phyloP scores from a whole-genome alignment of 2,797 vertebrate species.

The Cephalopachus bancanus region DNA sequence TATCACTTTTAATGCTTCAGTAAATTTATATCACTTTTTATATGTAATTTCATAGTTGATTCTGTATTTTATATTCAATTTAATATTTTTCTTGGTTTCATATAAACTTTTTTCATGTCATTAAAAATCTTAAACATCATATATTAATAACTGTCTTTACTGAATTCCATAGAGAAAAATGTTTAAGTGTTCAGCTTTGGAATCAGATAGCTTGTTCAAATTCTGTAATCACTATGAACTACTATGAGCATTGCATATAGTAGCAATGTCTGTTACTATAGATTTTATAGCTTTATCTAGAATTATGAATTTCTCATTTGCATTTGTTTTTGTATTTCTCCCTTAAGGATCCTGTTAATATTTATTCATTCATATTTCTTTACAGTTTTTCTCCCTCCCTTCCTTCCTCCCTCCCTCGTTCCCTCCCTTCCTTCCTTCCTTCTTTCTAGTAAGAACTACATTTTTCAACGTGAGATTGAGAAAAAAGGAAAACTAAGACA shows the following conservation, averaged over 20 bases:
- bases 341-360: neutral
- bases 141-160: neutral
- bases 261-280: neutral
- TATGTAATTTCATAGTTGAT: neutral
- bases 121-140: neutral
- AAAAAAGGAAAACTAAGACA: neutral
- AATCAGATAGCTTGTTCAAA: neutral
- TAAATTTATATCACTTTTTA: neutral
- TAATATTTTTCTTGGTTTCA: neutral
- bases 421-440: neutral
- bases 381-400: neutral
- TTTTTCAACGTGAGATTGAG: neutral
- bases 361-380: neutral
- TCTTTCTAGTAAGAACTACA: neutral
- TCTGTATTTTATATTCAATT: neutral
- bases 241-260: neutral
- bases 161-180: neutral
- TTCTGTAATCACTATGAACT: neutral
- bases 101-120: neutral
- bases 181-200: neutral
- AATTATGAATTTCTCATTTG: neutral
- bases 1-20: neutral
- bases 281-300: neutral
- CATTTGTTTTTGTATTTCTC: neutral
- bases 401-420: too few species aligned